Percentiles rank a stretch among this genome's conserved stretches.
Conservation (phyloP, 2,888 invertebrate genomes). For the Embidobia sp. region DNA sequence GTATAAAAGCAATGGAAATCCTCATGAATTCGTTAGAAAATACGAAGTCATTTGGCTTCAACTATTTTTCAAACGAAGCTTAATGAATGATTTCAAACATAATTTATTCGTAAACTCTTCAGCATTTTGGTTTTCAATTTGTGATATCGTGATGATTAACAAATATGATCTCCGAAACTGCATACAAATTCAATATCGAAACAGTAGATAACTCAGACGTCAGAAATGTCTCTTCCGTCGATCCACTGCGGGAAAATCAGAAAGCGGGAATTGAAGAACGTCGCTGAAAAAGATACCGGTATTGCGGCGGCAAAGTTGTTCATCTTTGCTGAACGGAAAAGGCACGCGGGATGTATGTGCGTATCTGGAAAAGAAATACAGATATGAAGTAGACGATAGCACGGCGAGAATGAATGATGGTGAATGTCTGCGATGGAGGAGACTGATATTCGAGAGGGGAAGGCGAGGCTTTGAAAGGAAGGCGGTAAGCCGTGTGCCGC, state of each 20-base stretch:
- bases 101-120: no score
- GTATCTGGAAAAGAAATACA: no score
- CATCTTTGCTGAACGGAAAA: background rate
- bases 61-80: no score
- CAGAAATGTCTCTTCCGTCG: conserved; percentile 6
- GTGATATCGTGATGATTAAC: background rate
- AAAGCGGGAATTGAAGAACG: conserved; percentile 24
- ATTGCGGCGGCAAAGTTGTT: conserved; percentile 10
- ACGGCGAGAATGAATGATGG: conserved; percentile 37
- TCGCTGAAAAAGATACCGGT: conserved; percentile 7
- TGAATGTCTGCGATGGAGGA: conserved; percentile 1
- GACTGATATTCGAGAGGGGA: background rate
- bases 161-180: background rate
- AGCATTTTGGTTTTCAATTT: no score
- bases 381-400: conserved; percentile 33
- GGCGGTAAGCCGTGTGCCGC: conserved; percentile 52
- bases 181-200: background rate
- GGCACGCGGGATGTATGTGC: no score
- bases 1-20: no score
- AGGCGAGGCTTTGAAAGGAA: conserved; percentile 31
- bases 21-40: no score
- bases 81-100: no score
- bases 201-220: background rate
- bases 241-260: conserved; percentile 11
- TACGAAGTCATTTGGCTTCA: no score